Evolutionary conservation across 2,113 vertebrate species (phyloP).

Genomic region (Otocyon megalotis): DNA sequence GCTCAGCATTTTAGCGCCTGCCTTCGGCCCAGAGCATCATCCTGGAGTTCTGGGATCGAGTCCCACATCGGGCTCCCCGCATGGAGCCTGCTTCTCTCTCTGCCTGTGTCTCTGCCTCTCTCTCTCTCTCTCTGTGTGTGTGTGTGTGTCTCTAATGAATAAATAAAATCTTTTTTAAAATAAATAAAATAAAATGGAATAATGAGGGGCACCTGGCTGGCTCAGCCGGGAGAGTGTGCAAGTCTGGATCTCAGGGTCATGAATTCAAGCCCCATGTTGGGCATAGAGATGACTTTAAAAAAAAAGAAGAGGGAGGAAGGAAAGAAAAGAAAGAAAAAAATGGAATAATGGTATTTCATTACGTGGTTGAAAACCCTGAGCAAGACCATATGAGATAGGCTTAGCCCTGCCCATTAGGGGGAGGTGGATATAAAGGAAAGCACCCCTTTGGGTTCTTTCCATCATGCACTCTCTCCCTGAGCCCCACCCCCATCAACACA

Average conservation of each 20-base stretch:
- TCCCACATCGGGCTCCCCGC: too few relatives aligned
- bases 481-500: rapidly evolving
- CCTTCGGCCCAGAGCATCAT: too few relatives aligned
- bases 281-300: not conserved
- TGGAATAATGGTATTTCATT: not conserved
- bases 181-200: too few relatives aligned
- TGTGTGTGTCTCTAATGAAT: too few relatives aligned
- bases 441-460: not conserved
- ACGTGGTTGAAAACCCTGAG: not conserved
- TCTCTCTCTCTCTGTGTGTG: too few relatives aligned
- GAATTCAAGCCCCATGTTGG: not conserved
- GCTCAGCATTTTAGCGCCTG: not conserved
- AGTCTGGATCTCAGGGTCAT: not conserved
- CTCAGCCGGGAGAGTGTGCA: not conserved
- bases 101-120: too few relatives aligned
- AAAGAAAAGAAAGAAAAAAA: not conserved
- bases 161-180: too few relatives aligned
- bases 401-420: too few relatives aligned
- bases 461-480: not conserved
- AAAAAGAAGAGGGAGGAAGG: too few relatives aligned
- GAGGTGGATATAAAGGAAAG: not conserved
- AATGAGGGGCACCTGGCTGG: not conserved
- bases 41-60: too few relatives aligned
- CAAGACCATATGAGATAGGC: not conserved
- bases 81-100: too few relatives aligned